Conservation (phyloP, 2,113 vertebrate species). For the Muntiacus reevesi region DNA sequence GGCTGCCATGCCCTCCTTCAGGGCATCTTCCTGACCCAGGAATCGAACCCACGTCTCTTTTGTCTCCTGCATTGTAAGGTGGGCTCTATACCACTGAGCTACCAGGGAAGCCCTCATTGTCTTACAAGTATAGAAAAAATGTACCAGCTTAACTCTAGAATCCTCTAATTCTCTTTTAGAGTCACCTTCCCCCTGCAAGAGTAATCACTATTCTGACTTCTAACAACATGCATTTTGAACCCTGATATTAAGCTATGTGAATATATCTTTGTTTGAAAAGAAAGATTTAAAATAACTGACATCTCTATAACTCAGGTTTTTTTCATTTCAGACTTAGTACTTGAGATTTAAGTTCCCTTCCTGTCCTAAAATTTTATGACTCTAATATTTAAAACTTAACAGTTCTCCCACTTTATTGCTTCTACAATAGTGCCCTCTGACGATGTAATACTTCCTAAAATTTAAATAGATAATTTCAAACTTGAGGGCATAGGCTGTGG, state of each 20-base stretch:
- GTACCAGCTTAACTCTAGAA: neutral
- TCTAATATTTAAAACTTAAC: neutral
- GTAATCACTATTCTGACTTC: neutral
- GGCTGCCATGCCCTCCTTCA: neutral
- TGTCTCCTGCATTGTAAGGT: neutral
- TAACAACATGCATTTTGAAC: neutral
- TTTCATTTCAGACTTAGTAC: neutral
- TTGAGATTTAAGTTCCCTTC: neutral
- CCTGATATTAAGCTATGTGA: neutral
- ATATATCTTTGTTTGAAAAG: neutral
- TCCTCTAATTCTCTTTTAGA: neutral
- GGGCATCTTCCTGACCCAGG: neutral
- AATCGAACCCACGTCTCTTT: neutral
- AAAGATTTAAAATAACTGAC: neutral
- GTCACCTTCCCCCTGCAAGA: neutral
- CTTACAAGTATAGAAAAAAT: neutral
- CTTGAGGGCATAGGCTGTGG: neutral
- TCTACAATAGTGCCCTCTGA: conserved; percentile 42
- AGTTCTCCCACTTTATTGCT: neutral
- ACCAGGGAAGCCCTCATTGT: neutral
- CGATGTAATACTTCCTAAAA: neutral
- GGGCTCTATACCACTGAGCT: neutral
- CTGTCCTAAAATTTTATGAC: neutral
- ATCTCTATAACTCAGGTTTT: neutral
- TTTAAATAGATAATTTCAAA: neutral